Conservation (phyloP, 2,888 invertebrate species). For the Dynastes grantii region DNA sequence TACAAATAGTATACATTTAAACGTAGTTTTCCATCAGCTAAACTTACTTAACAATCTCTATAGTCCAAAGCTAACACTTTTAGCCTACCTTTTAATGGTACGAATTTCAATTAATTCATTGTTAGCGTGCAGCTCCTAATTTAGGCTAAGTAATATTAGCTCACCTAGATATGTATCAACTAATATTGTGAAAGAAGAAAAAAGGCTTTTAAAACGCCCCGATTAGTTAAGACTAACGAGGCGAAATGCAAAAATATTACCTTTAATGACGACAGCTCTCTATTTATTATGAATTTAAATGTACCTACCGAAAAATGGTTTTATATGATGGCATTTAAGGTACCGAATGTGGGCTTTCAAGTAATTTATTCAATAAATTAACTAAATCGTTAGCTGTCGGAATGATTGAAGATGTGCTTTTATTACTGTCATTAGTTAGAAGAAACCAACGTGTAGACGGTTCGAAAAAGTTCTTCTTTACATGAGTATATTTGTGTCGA, state of each 20-base stretch:
- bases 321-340: neutral
- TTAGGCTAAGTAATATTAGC: conserved; percentile 43
- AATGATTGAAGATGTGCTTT: conserved; percentile 25
- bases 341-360: conserved; percentile 12
- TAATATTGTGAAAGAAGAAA: conserved; percentile 44
- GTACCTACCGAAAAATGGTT: conserved; percentile 12
- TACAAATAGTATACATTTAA: too few relatives aligned
- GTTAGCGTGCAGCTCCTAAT: conserved; percentile 43
- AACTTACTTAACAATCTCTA: neutral
- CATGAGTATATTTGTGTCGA: neutral
- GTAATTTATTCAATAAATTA: conserved; percentile 18
- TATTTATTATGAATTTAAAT: conserved; percentile 27
- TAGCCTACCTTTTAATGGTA: conserved; percentile 36
- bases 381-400: conserved; percentile 24
- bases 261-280: conserved; percentile 21
- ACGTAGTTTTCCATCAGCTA: neutral
- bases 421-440: conserved; percentile 12
- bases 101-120: conserved; percentile 41
- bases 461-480: neutral
- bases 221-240: conserved; percentile 33
- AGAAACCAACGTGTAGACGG: neutral
- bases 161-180: conserved; percentile 40
- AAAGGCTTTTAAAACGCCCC: conserved; percentile 37
- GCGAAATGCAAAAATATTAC: conserved; percentile 25
- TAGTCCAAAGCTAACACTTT: conserved; percentile 26